Evolutionary conservation across 2,797 vertebrate species (phyloP).

Genomic region (Cercopithecus neglectus): DNA sequence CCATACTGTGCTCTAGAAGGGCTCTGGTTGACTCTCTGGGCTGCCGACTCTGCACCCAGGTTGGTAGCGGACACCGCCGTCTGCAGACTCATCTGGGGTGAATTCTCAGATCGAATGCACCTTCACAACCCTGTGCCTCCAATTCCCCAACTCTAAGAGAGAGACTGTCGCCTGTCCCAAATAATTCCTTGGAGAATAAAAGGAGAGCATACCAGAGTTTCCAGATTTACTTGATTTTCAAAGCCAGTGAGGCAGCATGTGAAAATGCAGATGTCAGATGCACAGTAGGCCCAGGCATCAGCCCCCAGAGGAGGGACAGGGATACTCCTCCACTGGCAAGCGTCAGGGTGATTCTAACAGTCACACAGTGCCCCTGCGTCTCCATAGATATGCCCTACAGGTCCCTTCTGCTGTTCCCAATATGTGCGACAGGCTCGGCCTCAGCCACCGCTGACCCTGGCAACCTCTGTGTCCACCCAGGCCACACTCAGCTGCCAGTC

Average conservation of each 20-base stretch:
- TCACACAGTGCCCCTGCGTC: too few relatives aligned
- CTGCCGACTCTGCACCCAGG: rapidly evolving
- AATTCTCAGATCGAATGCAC: background rate
- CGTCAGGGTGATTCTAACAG: too few relatives aligned
- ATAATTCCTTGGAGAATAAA: background rate
- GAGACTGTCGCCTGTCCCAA: background rate
- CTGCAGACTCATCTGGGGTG: background rate
- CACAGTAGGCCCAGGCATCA: background rate
- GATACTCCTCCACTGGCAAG: rapidly evolving
- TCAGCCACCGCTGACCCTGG: rapidly evolving
- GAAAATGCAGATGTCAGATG: background rate
- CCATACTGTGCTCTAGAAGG: background rate
- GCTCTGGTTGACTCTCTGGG: background rate
- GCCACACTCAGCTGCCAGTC: background rate
- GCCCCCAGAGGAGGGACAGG: background rate
- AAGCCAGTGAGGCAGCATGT: background rate
- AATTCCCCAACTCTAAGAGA: background rate
- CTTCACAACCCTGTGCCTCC: background rate
- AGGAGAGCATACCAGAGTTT: too few relatives aligned
- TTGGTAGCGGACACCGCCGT: rapidly evolving
- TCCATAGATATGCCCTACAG: rapidly evolving
- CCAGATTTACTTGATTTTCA: background rate
- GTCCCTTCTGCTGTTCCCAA: background rate
- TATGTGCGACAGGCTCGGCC: background rate
- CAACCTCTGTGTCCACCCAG: background rate